Evolutionary conservation across 2,797 vertebrate species (phyloP).

Genomic region (Emys orbicularis): DNA sequence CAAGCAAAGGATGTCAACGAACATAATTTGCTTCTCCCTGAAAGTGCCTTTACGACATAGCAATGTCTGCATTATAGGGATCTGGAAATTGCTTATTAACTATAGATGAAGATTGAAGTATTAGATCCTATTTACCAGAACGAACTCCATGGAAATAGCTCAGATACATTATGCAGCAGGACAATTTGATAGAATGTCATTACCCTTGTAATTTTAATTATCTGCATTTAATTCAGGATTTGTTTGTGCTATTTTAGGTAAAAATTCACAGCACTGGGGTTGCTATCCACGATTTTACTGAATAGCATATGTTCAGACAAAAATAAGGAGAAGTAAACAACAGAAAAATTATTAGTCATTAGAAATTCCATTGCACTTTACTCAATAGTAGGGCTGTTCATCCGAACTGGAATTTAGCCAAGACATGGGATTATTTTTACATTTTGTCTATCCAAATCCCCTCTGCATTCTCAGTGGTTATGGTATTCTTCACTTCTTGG

Average conservation of each 20-base stretch:
- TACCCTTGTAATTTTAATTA: not conserved
- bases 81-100: constrained; percentile 30
- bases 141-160: not conserved
- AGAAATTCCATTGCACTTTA: constrained; percentile 9
- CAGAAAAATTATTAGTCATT: not conserved
- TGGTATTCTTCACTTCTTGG: constrained; percentile 2
- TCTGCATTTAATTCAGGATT: not conserved
- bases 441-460: not conserved
- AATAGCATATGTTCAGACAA: not conserved
- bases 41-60: not conserved
- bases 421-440: constrained; percentile 12
- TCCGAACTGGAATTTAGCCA: constrained; percentile 1
- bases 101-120: constrained; percentile 10
- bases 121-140: not conserved
- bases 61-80: not conserved
- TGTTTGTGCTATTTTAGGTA: not conserved
- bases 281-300: not conserved
- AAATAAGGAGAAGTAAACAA: not conserved
- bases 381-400: not conserved
- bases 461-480: not conserved
- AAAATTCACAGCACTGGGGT: not conserved
- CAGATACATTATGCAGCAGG: not conserved
- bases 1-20: not conserved
- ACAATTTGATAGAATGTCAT: not conserved
- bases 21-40: not conserved